A percentile compares a stretch with the other conserved stretches of the same genome.
phyloP scores from a whole-genome alignment of 1,140 invertebrate species.

The Yoshiicerus persimilis region DNA sequence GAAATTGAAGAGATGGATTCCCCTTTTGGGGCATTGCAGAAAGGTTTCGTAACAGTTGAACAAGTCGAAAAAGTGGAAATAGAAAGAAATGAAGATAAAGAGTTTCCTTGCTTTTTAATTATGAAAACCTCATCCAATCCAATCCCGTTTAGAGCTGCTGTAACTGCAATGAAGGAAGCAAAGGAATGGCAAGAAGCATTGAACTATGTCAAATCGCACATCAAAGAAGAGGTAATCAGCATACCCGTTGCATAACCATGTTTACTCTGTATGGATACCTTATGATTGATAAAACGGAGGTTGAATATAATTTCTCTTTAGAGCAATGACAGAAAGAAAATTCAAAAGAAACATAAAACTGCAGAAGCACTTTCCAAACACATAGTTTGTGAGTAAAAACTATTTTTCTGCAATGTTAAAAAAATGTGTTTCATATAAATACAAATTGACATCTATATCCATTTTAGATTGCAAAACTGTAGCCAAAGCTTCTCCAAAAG shows the following conservation, averaged over 20 bases:
- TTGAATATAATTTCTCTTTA: too few species aligned
- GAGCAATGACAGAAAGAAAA: not conserved
- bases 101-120: slow-evolving; percentile 28
- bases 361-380: slow-evolving; percentile 96
- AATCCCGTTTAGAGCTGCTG: slow-evolving; percentile 24
- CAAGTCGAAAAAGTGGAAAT: slow-evolving; percentile 14
- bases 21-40: slow-evolving; percentile 40
- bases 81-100: not conserved
- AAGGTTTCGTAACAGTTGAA: slow-evolving; percentile 25
- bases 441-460: too few species aligned
- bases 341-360: slow-evolving; percentile 41
- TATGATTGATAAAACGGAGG: too few species aligned
- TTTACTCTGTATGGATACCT: not conserved
- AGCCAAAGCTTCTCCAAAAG: slow-evolving; percentile 68
- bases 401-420: too few species aligned
- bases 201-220: not conserved
- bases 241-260: not conserved
- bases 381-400: slow-evolving; percentile 68
- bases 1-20: slow-evolving; percentile 67
- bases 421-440: too few species aligned
- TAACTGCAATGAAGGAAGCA: slow-evolving; percentile 21
- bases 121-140: not conserved
- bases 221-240: not conserved
- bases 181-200: slow-evolving; percentile 45
- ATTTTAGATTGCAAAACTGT: slow-evolving; percentile 89